Evolutionary conservation across 2,888 invertebrate genomes (phyloP), one percentile per base, ranked within the genome.

Genomic region (Sinodicranocentrus sp.): DNA sequence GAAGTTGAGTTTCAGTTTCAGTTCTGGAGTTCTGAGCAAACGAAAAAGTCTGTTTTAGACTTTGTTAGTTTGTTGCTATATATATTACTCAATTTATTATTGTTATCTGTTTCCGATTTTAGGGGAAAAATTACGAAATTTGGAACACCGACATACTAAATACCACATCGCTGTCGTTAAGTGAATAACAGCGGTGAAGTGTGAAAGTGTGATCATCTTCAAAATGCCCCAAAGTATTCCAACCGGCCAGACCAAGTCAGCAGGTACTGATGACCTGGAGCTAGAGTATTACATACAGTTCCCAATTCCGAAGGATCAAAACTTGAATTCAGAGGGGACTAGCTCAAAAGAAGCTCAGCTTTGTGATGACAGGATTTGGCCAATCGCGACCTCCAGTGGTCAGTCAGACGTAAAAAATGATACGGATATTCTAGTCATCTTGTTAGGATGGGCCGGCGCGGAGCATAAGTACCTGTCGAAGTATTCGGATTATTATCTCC

Each of bases 371-470:
- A 39, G 17, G 71, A 28, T 52, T 67, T 43, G 83, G 77, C 68
- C 48, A 13, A 26, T 57, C 57, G 10, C 8, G 2, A 59, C 19
- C n/a, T n/a, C n/a, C n/a, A n/a, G n/a, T n/a, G n/a, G n/a, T n/a
- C n/a, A n/a, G n/a, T n/a, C n/a, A n/a, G 67, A 59, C 33, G 44
- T 26, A 44, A 39, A 54, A 19, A n/a, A 92, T 93, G 92, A 92
- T 57, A 93, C 93, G 90, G 91, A 93, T 88, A 94, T 95, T 48
- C 93, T 95, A 65, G 93, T 95, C 33, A 90, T 94, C 84, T 91
- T 95, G 85, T 92, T 95, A 84, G 95, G 95, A 43, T 95, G 95
- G 95, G 94, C 95, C 68, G 95, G 95, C 48, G 95, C 95, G 90
- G 92, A 94, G 90, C 95, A 95, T 90, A 93, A 94, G 89, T 94